Conservation (phyloP, 2,113 vertebrate genomes). For the Nibea albiflora region DNA sequence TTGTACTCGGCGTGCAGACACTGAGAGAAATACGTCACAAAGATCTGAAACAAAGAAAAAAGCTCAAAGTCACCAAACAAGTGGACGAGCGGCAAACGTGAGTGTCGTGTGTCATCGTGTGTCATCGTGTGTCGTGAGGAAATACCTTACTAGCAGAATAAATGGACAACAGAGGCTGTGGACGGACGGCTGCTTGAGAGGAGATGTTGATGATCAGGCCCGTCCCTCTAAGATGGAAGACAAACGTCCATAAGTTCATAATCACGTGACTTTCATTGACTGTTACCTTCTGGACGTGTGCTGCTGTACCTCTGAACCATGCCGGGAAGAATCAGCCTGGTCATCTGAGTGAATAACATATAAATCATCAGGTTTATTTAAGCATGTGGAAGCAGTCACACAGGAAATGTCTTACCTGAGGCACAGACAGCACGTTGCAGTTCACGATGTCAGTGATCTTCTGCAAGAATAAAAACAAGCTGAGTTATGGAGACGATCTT, state of each 20-base stretch:
- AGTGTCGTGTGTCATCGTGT: not conserved
- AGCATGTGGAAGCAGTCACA: not conserved
- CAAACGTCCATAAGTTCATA: not conserved
- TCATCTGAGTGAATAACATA: slow-evolving; percentile 73
- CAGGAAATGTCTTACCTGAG: slow-evolving; percentile 73
- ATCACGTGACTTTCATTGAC: not conserved
- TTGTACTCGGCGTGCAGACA: slow-evolving; percentile 83
- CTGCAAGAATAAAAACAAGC: slow-evolving; percentile 55
- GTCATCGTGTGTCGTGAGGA: not conserved
- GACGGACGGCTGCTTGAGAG: slow-evolving; percentile 69
- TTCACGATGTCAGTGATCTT: slow-evolving; percentile 82
- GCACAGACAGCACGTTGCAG: slow-evolving; percentile 83
- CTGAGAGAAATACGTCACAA: slow-evolving; percentile 82
- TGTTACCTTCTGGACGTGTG: not conserved
- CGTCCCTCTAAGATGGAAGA: slow-evolving; percentile 64
- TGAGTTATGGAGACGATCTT: not conserved
- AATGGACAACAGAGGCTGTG: slow-evolving; percentile 81
- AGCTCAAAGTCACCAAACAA: slow-evolving; percentile 4
- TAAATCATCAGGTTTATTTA: not conserved
- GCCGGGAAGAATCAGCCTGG: slow-evolving; percentile 79
- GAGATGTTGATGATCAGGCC: slow-evolving; percentile 85
- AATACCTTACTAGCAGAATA: slow-evolving; percentile 83
- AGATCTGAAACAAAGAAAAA: slow-evolving; percentile 75
- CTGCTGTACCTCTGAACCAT: slow-evolving; percentile 82
- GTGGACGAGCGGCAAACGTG: not conserved